phyloP scores from a whole-genome alignment of 2,113 vertebrate species.

The Aythya baeri region DNA sequence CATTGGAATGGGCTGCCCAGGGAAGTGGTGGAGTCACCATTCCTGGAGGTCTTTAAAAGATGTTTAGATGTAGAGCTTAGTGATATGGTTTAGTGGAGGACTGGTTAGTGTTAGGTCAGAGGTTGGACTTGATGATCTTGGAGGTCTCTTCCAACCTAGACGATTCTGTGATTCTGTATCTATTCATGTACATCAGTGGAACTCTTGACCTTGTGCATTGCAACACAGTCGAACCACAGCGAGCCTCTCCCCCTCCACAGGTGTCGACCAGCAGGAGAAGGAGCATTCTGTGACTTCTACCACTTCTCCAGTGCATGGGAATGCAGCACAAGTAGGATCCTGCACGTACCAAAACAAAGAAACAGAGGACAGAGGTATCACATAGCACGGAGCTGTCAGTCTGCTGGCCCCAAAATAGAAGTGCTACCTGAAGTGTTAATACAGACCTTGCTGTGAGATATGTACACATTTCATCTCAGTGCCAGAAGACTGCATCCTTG shows the following conservation, averaged over 20 bases:
- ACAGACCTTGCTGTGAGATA: neutral
- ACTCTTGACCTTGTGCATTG: neutral
- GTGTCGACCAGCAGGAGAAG: neutral
- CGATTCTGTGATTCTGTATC: neutral
- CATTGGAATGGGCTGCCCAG: no score
- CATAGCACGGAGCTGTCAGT: neutral
- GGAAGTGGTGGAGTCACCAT: no score
- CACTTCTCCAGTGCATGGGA: accelerated
- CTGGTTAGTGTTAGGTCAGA: no score
- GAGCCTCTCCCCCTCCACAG: neutral
- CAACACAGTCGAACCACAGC: neutral
- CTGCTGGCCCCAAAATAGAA: neutral
- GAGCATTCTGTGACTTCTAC: neutral
- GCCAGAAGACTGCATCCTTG: neutral
- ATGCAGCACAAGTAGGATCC: neutral
- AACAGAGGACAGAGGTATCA: neutral
- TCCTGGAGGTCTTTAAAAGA: no score
- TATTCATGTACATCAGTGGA: neutral
- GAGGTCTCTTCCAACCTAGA: no score
- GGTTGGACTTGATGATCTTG: no score
- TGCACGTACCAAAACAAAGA: neutral
- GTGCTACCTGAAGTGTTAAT: constrained; percentile 5
- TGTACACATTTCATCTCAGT: neutral
- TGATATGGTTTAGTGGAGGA: no score
- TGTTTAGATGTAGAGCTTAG: no score